Conservation (phyloP, 2,113 vertebrate genomes). For the Fulica atra region DNA sequence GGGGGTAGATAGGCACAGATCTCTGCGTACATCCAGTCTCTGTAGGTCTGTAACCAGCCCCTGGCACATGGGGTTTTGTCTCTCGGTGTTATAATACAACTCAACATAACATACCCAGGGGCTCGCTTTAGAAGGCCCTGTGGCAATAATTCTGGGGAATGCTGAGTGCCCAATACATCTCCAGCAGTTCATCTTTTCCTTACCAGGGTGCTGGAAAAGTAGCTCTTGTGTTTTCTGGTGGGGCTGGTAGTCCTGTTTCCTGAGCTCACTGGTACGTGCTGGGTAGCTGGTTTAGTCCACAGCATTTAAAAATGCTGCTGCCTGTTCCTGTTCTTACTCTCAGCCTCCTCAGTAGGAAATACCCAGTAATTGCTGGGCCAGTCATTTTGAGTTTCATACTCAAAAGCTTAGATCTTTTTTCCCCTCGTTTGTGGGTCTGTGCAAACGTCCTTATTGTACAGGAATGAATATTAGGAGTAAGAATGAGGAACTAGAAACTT, state of each 20-base stretch:
- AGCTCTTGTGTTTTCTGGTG: background rate
- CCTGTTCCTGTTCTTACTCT: background rate
- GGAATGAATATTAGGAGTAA: background rate
- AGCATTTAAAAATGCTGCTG: background rate
- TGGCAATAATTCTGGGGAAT: background rate
- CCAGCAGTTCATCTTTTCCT: background rate
- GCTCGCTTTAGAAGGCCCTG: background rate
- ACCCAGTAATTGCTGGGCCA: background rate
- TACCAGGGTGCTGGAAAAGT: background rate
- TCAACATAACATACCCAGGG: background rate
- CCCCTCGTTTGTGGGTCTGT: background rate
- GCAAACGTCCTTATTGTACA: background rate
- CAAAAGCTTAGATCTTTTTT: background rate
- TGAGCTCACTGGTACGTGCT: rapidly evolving
- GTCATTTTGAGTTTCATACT: background rate
- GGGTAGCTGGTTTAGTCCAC: background rate
- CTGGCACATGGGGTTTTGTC: background rate
- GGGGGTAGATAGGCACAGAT: background rate
- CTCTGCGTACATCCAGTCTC: background rate
- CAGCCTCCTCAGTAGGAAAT: background rate
- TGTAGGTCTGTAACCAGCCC: background rate
- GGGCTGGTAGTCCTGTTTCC: background rate
- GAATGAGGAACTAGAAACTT: background rate
- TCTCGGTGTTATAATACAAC: background rate
- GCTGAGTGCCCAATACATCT: background rate